Base-by-base conservation (phyloP, 2,888 invertebrate species). In the Cacoxenus indagator region DNA sequence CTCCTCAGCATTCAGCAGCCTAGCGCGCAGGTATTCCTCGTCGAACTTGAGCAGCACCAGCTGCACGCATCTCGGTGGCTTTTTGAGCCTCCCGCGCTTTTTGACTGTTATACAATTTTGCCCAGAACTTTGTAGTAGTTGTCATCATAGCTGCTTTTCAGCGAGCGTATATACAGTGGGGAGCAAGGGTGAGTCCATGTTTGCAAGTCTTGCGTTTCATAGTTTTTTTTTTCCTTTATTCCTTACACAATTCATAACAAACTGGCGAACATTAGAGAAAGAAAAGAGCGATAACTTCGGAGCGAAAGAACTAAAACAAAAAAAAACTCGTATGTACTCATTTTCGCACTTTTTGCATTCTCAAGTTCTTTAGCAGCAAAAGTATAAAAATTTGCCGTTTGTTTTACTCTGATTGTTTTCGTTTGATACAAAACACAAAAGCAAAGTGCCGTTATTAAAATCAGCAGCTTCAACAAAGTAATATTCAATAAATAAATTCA, bases 91-190 rank as follows among this genome's bases (percentile, higher is more conserved):
- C 5, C 19, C 0, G 83, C 68, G 2, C 29, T 67, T 43, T 73
- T 2, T 14, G 11, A 14, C n/a, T 37, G 9, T 67, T 68, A 59
- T 80, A 75, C 2, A 86, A 61, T 29, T 24, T 61, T 68, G 4
- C 71, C 70, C 0, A 85, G 66, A 0, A 82, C 78, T 14, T 77
- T 71, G 37, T 76, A 81, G 69, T 84, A 86, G 2, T 76, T 77
- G 17, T 84, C 65, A 37, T 85, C 78, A 17, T 73, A 78, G 0
- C 70, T 70, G 17, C 73, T 66, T 0, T 76, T 76, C 29, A 77
- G 78, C 4, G 87, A 85, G n/a, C 87, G 85, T 24, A 87, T 74
- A 59, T 85, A 87, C 51, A 51, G 51, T 51, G 51, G 51, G 51
- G 11, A 51, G 51, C 51, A 51, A 51, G 19, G 19, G 19, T 51